Conservation (phyloP, 2,113 vertebrate genomes). For the Conger conger region DNA sequence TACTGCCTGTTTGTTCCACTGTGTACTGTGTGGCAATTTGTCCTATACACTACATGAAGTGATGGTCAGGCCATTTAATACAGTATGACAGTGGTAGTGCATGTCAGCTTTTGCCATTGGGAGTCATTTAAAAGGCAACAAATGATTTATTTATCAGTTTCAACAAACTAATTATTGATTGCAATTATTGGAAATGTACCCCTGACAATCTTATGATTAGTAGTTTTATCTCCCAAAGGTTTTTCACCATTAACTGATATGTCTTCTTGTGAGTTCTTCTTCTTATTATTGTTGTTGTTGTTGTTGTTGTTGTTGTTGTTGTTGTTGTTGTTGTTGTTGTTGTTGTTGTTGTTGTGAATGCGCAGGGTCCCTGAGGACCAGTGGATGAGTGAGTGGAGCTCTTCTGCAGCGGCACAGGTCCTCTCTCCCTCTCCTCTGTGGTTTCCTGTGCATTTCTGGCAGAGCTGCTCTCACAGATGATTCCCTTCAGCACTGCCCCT, state of each 20-base stretch:
- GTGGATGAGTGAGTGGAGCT: neutral
- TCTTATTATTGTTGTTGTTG: no score
- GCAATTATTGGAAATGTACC: no score
- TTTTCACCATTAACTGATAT: no score
- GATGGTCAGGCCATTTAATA: neutral
- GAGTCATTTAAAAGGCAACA: no score
- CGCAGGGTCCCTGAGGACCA: neutral
- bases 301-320: no score
- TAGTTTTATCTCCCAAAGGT: no score
- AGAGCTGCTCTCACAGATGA: neutral
- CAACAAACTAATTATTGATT: no score
- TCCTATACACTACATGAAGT: no score
- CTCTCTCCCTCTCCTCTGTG: neutral
- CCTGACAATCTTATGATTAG: no score
- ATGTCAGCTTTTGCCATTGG: neutral
- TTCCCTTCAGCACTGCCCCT: conserved; percentile 5
- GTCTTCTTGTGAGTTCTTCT: no score
- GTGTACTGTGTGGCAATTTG: neutral
- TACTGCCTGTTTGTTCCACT: neutral
- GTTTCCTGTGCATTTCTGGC: neutral
- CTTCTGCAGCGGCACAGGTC: neutral
- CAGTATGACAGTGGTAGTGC: neutral
- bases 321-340: no score
- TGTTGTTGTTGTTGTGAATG: neutral
- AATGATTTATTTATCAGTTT: no score